Evolutionary conservation across 2,113 vertebrate genomes (phyloP), one percentile per base, ranked within the genome.

Genomic region (Bos indicus): DNA sequence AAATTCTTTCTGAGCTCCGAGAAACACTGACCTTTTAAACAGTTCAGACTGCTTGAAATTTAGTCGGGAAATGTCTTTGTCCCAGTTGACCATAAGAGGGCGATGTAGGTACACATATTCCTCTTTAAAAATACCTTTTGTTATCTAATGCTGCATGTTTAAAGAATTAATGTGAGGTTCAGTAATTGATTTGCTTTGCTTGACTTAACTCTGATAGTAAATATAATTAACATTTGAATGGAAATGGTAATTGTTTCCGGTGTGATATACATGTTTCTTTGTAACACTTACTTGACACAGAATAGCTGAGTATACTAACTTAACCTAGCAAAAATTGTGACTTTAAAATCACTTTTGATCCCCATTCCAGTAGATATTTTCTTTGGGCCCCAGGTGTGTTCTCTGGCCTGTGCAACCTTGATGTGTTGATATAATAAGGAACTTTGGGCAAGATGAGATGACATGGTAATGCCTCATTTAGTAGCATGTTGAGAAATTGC

Each of bases 221-320:
- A 95, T 94, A 78, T 96, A 96, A 98, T 98, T 95, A 98, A 90
- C 88, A 95, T 93, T 94, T 97, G 83, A 91, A 84, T 97, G 48
- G 62, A 96, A 94, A 93, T 93, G 62, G 56, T 90, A 80, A 86
- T 91, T 97, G 43, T 97, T 97, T 98, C 78, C 60, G 67, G 30
- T 93, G 89, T 94, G 91, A 88, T 86, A 30, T 60, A 67, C 26
- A 62, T 36, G 62, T 94, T 96, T 89, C 30, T 97, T 97, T 88
- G 88, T 92, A 95, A 96, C 25, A 54, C 59, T 43, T 80, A 54
- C 94, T 97, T 95, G 82, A 83, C 56, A 84, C 28, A 78, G 54
- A 98, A 90, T 71, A 95, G 14, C 16, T 0, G 2, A 88, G 21
- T 93, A 16, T 97, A 30, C 51, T 46, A 59, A 96, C 85, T 96